A percentile compares a stretch with the other conserved stretches of the same genome.
Conservation (phyloP, 2,797 vertebrate species). For the Acanthis flammea region DNA sequence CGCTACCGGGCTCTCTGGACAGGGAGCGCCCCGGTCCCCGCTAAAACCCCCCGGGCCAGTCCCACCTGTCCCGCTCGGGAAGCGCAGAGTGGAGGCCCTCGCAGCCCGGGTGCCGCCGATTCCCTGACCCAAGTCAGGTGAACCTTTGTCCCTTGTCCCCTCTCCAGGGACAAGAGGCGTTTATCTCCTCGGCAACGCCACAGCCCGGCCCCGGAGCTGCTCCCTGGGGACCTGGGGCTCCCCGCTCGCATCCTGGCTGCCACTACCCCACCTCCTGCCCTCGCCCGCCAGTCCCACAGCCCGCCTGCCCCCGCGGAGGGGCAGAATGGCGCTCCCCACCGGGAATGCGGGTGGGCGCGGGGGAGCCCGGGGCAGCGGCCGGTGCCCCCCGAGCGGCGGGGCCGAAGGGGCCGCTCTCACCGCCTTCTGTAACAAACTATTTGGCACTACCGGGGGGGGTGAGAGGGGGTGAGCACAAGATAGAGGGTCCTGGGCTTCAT, state of each 20-base stretch:
- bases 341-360: fast-evolving
- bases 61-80: neutral
- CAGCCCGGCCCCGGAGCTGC: neutral
- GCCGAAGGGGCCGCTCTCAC: neutral
- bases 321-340: fast-evolving
- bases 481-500: neutral
- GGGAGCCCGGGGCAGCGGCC: no score
- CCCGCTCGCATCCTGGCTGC: neutral
- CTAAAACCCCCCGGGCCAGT: neutral
- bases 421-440: fast-evolving
- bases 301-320: neutral
- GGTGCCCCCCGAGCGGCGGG: no score
- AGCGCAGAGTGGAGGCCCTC: fast-evolving
- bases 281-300: no score
- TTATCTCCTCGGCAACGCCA: neutral
- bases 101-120: neutral
- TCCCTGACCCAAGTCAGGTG: neutral
- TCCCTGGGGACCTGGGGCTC: neutral
- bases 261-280: neutral
- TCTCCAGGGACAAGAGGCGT: neutral
- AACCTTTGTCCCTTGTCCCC: neutral
- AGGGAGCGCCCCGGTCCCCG: fast-evolving
- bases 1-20: no score
- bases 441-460: fast-evolving
- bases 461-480: fast-evolving